Percentiles rank a stretch among this genome's conserved stretches.
Conservation (phyloP, 2,113 vertebrate genomes). For the Mandrillus leucophaeus region DNA sequence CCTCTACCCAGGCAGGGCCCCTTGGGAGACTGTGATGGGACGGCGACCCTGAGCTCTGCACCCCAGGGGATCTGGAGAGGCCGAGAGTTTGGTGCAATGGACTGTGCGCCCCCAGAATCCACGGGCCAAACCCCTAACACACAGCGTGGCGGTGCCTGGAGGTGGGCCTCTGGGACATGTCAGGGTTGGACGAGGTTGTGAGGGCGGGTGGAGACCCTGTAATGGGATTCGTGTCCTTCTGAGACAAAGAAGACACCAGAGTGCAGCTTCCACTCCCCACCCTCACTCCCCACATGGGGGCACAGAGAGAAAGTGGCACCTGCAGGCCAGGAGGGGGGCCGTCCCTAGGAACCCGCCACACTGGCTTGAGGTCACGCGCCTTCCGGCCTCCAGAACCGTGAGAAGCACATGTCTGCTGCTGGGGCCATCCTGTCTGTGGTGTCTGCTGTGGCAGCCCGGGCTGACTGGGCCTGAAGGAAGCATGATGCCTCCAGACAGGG, state of each 20-base stretch:
- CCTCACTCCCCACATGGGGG: background rate
- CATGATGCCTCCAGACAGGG: background rate
- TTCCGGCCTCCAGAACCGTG: background rate
- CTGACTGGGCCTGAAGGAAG: background rate
- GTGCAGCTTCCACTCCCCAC: background rate
- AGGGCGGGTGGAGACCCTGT: background rate
- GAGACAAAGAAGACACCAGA: background rate
- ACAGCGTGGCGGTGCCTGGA: background rate
- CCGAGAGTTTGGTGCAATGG: background rate
- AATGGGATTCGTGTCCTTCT: background rate
- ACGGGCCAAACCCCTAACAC: background rate
- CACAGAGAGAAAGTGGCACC: background rate
- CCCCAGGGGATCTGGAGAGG: background rate
- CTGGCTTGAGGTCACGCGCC: fast-evolving
- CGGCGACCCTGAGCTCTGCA: background rate
- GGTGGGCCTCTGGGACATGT: background rate
- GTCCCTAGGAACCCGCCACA: too few relatives aligned
- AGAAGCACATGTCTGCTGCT: background rate
- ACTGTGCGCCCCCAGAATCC: background rate
- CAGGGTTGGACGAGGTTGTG: background rate
- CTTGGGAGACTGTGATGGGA: background rate
- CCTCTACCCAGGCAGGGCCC: background rate
- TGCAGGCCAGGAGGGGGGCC: background rate
- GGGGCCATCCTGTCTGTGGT: background rate
- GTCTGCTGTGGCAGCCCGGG: background rate